Evolutionary conservation across 2,888 invertebrate species (phyloP), one percentile per base, ranked within the genome.

Genomic region (Tupiocoris notatus): DNA sequence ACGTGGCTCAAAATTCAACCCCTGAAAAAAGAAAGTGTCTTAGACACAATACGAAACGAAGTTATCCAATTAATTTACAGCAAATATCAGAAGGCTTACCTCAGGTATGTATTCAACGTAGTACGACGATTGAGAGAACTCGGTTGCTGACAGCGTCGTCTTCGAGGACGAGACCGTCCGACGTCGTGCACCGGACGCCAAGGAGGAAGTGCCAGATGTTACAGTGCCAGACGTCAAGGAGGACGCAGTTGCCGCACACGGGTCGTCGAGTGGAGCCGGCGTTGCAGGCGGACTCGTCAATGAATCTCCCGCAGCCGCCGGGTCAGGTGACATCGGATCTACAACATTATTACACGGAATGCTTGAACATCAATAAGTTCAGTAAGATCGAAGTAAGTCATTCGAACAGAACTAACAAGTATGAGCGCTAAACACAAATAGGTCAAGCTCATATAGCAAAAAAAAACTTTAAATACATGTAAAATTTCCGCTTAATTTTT

Each of bases 1-100:
- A 67, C 93, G 87, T 57, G 90, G 88, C 77, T 93, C 91, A 84
- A 90, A 93, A 12, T 94, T 93, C 79, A 89, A 86, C 82, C 92
- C 88, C 88, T 89, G 86, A 25, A 85, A 82, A 79, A n/a, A n/a
- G n/a, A n/a, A n/a, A n/a, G n/a, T n/a, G 7, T 54, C 16, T 54
- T 54, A 21, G 21, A 21, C 22, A 58, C 1, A 22, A 67, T 39
- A 75, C 17, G 23, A 21, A n/a, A 17, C 59, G 7, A 9, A 17
- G 17, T 18, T 61, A 16, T 17, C 61, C 2, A n/a, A 63, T 22
- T 3, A 20, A 17, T 20, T 63, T 63, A n/a, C n/a, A n/a, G n/a
- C n/a, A n/a, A n/a, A n/a, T n/a, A n/a, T n/a, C n/a, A n/a, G 39
- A 39, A 21, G 2, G 6, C 56, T 61, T 63, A 73, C 73, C 21